A percentile compares a stretch with the other conserved stretches of the same genome.
Evolutionary conservation across 2,888 invertebrate species (phyloP).

Genomic region (Cephus pulcher): DNA sequence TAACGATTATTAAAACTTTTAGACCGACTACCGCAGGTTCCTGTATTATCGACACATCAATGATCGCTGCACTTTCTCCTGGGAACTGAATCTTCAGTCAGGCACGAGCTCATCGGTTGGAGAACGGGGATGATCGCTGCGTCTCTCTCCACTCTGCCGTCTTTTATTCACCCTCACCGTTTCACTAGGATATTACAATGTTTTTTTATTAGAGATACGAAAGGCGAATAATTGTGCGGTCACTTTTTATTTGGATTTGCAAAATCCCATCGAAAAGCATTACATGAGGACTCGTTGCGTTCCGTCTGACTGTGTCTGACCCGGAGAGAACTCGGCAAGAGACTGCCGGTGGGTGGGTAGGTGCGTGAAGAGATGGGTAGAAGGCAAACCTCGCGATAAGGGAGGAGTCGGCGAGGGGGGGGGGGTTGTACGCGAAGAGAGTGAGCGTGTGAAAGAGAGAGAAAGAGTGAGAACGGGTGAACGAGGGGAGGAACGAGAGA

Average conservation of each 20-base stretch:
- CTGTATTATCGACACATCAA: not conserved
- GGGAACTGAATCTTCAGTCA: not conserved
- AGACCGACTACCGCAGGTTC: not conserved
- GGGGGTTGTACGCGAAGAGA: slow-evolving; percentile 60
- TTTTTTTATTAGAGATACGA: not conserved
- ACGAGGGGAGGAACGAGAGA: slow-evolving; percentile 63
- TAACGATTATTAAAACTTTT: not conserved
- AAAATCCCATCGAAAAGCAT: not conserved
- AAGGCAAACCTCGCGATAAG: slow-evolving; percentile 16
- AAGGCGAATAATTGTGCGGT: not conserved
- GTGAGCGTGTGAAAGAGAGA: slow-evolving; percentile 62
- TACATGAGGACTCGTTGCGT: not conserved
- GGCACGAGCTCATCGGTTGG: not conserved
- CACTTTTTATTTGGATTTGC: not conserved
- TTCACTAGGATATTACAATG: not conserved
- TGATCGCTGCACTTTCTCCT: not conserved
- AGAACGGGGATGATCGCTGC: not conserved
- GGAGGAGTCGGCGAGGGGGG: slow-evolving; percentile 68
- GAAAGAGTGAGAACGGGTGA: slow-evolving; percentile 70
- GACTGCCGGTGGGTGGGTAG: slow-evolving; percentile 10
- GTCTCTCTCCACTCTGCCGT: not conserved
- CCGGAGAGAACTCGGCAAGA: slow-evolving; percentile 24
- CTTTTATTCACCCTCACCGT: not conserved
- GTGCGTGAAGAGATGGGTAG: slow-evolving; percentile 16
- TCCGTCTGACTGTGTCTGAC: slow-evolving; percentile 12